Conservation (phyloP, 2,888 invertebrate genomes). For the Xestia c-nigrum region DNA sequence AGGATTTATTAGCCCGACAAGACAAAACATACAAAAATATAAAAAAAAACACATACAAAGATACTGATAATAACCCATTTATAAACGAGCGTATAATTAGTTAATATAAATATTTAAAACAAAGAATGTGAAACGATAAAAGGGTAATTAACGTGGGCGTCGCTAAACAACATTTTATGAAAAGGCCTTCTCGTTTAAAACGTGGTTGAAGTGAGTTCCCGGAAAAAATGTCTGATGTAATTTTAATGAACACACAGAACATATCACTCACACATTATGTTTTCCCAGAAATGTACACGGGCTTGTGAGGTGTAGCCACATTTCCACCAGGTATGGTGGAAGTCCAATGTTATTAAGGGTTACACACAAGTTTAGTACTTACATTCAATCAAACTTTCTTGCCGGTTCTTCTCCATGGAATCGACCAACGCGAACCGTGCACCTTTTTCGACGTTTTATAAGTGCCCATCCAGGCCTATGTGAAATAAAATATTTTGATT, state of each 20-base stretch:
- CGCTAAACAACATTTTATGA: constrained; percentile 29
- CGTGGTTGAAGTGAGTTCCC: not conserved
- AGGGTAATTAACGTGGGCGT: constrained; percentile 30
- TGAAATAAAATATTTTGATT: too few species aligned
- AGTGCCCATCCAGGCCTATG: too few species aligned
- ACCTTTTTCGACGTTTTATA: too few species aligned
- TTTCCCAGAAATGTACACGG: not conserved
- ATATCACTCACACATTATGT: not conserved
- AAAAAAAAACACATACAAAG: not conserved
- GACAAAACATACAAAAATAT: too few species aligned
- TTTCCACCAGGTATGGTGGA: not conserved
- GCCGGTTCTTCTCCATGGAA: too few species aligned
- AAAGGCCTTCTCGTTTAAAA: constrained; percentile 35
- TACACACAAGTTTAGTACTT: too few species aligned
- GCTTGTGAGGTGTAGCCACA: not conserved
- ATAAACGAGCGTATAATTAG: not conserved
- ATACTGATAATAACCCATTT: not conserved
- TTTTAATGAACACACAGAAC: constrained; percentile 5
- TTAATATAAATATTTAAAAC: not conserved
- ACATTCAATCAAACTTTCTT: too few species aligned
- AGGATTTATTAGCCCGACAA: too few species aligned
- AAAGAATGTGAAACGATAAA: constrained; percentile 9
- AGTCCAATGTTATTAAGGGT: not conserved
- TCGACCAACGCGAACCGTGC: too few species aligned
- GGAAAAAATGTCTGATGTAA: constrained; percentile 17